Percentiles rank a stretch among this genome's conserved stretches.
phyloP scores from a whole-genome alignment of 2,797 vertebrate species.

The Erethizon dorsatum region DNA sequence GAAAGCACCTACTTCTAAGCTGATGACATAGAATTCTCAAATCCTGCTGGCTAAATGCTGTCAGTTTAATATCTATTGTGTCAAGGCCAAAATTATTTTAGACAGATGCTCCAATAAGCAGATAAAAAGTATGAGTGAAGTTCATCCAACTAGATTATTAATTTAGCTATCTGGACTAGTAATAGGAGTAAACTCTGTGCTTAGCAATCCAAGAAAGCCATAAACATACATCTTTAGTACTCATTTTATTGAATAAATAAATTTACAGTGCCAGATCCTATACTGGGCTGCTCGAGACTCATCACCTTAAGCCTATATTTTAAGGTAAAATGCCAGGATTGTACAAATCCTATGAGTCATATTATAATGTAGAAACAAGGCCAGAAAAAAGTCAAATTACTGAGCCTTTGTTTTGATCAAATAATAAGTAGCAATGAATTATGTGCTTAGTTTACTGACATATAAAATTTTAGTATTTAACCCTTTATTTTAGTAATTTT shows the following conservation, averaged over 20 bases:
- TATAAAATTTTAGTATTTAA: background rate
- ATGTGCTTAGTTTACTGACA: background rate
- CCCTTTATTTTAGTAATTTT: slow-evolving; percentile 9
- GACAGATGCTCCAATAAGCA: slow-evolving; percentile 62
- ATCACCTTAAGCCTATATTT: background rate
- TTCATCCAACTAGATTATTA: slow-evolving; percentile 34
- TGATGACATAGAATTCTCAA: slow-evolving; percentile 78
- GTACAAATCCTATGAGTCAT: background rate
- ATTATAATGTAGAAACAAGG: background rate
- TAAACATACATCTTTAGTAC: slow-evolving; percentile 3
- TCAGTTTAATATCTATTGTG: slow-evolving; percentile 73
- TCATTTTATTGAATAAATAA: background rate
- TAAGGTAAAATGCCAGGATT: background rate
- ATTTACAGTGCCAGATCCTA: background rate
- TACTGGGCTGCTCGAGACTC: background rate
- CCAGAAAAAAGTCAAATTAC: background rate
- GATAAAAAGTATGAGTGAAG: slow-evolving; percentile 58
- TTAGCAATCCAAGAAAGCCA: background rate
- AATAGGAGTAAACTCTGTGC: background rate
- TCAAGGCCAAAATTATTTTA: slow-evolving; percentile 75
- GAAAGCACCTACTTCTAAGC: slow-evolving; percentile 65
- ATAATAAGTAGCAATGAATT: background rate
- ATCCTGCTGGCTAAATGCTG: slow-evolving; percentile 76
- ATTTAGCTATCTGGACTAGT: slow-evolving; percentile 23
- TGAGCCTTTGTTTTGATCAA: slow-evolving; percentile 27